Base-by-base conservation (phyloP, 53 echinoderm and acorn worm species). In the Patiria pectinifera region DNA sequence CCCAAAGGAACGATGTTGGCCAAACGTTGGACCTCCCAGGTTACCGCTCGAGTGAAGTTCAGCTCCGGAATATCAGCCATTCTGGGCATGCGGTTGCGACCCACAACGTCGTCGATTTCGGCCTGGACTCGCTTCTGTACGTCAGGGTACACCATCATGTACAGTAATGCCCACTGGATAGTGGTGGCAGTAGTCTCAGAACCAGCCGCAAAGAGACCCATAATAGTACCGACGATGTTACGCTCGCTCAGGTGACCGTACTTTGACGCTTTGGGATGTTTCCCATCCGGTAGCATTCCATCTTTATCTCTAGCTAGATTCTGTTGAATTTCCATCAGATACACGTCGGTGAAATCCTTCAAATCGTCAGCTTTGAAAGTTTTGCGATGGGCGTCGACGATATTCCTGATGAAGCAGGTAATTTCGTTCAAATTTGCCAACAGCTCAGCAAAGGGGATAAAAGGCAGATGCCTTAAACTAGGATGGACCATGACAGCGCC, bases 131-230 rank as follows among this genome's bases (percentile, higher is more conserved):
- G 58, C 59, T 58, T 18, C 89, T 89, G 89, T 11, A 89, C 2
- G 19, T 89, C 78, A 3, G 89, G 89, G 78, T 89, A 78, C 13
- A 61, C 89, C 3, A 77, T 10, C 89, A 89, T 89, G 60, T 53
- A 78, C 22, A 89, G 69, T 16, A 89, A 58, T 7, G 15, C 15
- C 89, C 89, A 89, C 61, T 59, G 25, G 4, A 89, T n/a, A 3
- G 78, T 78, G 43, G 89, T 59, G 61, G 78, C 11, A 11, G 61
- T 53, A 59, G 59, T 89, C 25, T 78, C 79, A 78, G 89, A 78
- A 19, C 89, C 89, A 25, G 89, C 89, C 0, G 59, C 78, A 78
- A 63, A 89, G 22, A 89, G 78, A 23, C 22, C 43, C 60, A 7
- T 11, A 5, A 89, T 16, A 6, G 89, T 48, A 12, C 78, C 78